Conservation (phyloP, 1,140 invertebrate genomes). For the Triops longicaudatus region DNA sequence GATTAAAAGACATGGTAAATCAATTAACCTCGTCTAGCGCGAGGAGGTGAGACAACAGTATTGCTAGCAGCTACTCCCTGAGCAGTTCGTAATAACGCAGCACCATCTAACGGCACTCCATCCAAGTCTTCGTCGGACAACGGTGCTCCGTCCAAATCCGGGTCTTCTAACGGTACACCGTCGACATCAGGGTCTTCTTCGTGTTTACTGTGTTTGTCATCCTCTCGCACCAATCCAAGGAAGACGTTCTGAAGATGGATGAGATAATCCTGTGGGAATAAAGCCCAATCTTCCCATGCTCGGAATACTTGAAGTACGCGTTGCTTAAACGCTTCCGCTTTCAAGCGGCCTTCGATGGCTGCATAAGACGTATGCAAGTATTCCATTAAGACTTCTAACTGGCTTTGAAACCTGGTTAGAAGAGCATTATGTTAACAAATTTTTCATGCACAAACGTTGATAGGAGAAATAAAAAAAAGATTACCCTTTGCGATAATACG, state of each 20-base stretch:
- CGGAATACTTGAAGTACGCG: slow-evolving; percentile 88
- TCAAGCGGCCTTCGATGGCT: slow-evolving; percentile 74
- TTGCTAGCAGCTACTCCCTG: slow-evolving; percentile 3
- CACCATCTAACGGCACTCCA: slow-evolving; percentile 65
- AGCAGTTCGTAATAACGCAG: slow-evolving; percentile 61
- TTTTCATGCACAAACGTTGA: neutral
- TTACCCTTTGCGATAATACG: slow-evolving; percentile 83
- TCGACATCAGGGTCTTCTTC: slow-evolving; percentile 34
- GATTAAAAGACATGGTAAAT: neutral
- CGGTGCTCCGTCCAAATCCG: slow-evolving; percentile 35
- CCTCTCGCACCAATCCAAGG: slow-evolving; percentile 47
- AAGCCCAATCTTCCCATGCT: slow-evolving; percentile 96
- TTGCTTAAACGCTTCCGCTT: slow-evolving; percentile 93
- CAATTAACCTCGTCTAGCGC: neutral
- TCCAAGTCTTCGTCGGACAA: slow-evolving; percentile 55
- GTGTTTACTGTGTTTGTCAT: slow-evolving; percentile 18
- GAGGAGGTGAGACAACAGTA: neutral
- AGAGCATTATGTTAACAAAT: slow-evolving; percentile 21
- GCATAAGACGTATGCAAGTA: slow-evolving; percentile 67
- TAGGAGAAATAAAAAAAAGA: slow-evolving; percentile 36
- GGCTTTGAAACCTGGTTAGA: slow-evolving; percentile 65
- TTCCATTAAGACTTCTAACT: slow-evolving; percentile 78
- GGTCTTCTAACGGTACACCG: slow-evolving; percentile 37
- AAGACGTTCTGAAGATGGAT: slow-evolving; percentile 86
- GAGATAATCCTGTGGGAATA: slow-evolving; percentile 92